phyloP scores from a whole-genome alignment of 2,888 invertebrate species.

The Lucinisca nassula region DNA sequence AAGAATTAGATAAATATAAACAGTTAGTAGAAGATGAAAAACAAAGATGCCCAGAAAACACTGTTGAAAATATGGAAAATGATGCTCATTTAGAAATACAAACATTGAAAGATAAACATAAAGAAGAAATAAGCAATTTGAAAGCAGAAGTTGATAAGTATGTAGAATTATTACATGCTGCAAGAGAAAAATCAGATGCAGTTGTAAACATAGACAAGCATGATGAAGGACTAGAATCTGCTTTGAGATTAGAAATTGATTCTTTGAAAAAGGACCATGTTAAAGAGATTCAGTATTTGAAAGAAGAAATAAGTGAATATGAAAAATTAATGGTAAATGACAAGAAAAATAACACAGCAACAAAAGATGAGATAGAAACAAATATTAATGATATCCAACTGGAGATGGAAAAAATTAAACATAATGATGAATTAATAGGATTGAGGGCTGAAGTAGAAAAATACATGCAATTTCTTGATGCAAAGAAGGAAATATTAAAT shows the following conservation, averaged over 20 bases:
- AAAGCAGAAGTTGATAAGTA: conserved; percentile 26
- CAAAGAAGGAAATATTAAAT: background rate
- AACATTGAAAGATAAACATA: conserved; percentile 30
- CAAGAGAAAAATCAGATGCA: background rate
- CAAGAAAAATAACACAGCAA: background rate
- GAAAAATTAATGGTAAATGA: background rate
- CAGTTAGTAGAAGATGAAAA: background rate
- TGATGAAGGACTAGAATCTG: background rate
- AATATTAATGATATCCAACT: background rate
- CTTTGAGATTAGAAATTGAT: background rate
- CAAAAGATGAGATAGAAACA: background rate
- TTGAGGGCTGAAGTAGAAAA: background rate
- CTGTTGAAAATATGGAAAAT: background rate
- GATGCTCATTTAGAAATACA: background rate
- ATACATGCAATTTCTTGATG: background rate
- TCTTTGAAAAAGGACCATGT: background rate
- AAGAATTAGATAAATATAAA: background rate
- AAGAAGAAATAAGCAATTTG: conserved; percentile 28
- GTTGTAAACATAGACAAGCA: no score
- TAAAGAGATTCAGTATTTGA: background rate
- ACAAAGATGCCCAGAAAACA: background rate
- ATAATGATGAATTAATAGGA: background rate
- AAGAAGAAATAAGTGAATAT: background rate
- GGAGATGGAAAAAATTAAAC: background rate
- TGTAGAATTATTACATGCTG: background rate